Base-by-base conservation (phyloP, 2,888 invertebrate genomes). In the Dermolepida albohirtum region DNA sequence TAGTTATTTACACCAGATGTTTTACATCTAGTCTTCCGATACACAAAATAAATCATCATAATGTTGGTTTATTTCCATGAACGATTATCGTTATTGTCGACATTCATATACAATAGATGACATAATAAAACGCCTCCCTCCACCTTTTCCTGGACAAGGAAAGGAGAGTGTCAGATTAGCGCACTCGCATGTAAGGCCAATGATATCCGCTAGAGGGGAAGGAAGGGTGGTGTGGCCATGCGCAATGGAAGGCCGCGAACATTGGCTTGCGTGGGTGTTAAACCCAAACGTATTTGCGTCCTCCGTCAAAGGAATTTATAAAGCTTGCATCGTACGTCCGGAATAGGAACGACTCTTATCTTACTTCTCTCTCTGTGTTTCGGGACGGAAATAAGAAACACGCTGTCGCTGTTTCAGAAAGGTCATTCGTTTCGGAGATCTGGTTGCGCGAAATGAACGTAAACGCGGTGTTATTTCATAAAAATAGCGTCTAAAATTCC, bases 131-230 rank as follows among this genome's bases (percentile, higher is more conserved):
- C 34, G 34, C 34, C 34, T 34, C 34, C 34, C 34, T 34, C 34
- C 34, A 34, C 34, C 34, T 34, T 34, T 34, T 34, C 34, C 34
- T 1, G 34, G 6, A 34, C 34, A 34, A 34, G 34, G 34, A 57
- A 57, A 43, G 57, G 57, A 44, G 57, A 50, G 41, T 41, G 70
- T 64, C 69, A 70, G 68, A 72, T 73, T 66, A 70, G 74, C 75
- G 72, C 70, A 73, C 71, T 72, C 75, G 71, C 73, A 67, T 66
- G 70, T 69, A 71, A 74, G 74, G 75, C 75, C 75, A 75, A 75
- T 75, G 75, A 74, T 73, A 74, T 71, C 68, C 70, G 69, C 64
- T 62, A 66, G 69, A 70, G 71, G 71, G 72, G 72, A 68, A 70
- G 69, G 70, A 64, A 57, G 57, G 57, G 57, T 57, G 57, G 44